Evolutionary conservation across 2,113 vertebrate genomes (phyloP).

Genomic region (Redunca redunca): DNA sequence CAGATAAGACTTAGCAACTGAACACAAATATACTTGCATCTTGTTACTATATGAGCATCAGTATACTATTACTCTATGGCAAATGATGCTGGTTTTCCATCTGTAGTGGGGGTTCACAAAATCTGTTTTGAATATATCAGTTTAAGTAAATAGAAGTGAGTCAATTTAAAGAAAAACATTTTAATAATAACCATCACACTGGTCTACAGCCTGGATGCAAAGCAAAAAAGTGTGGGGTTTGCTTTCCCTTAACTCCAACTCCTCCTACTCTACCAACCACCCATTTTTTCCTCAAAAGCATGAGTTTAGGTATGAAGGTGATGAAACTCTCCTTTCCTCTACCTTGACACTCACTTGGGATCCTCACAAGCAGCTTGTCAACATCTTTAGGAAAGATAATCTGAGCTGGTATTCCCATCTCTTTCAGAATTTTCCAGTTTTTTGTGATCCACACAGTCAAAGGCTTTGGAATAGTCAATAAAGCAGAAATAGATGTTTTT

Average conservation of each 20-base stretch:
- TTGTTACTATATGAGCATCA: background rate
- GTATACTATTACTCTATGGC: background rate
- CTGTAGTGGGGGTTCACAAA: background rate
- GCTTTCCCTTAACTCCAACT: background rate
- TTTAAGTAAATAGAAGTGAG: background rate
- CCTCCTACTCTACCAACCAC: background rate
- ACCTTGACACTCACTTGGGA: background rate
- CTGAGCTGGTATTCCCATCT: background rate
- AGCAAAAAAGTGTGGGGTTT: background rate
- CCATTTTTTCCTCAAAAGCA: background rate
- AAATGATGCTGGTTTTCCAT: background rate
- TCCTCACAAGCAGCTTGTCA: background rate
- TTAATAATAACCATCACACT: background rate
- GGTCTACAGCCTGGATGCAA: background rate
- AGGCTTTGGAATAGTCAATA: no score
- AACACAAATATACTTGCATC: background rate
- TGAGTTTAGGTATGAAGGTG: background rate
- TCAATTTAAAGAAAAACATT: background rate
- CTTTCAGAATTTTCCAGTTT: no score
- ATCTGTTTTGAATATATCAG: background rate
- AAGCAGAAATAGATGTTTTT: no score
- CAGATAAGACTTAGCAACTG: background rate
- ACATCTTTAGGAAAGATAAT: background rate
- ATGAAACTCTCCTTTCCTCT: background rate
- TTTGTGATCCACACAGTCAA: no score